phyloP scores from a whole-genome alignment of 1,140 invertebrate genomes.

The Aethina tumida region DNA sequence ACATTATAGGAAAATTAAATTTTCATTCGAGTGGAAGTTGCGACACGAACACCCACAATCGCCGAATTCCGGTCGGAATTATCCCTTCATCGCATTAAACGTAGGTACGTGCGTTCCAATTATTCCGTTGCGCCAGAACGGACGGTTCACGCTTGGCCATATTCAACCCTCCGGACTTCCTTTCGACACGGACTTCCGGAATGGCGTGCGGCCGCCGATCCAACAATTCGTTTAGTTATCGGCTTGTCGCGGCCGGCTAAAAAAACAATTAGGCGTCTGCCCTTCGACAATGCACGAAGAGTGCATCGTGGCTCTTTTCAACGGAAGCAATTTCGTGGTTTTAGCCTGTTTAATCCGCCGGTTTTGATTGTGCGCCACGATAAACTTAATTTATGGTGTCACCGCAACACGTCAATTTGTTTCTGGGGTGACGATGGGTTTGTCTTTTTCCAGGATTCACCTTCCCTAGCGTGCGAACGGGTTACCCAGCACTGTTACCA shows the following conservation, averaged over 20 bases:
- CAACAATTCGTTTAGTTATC: slow-evolving; percentile 21
- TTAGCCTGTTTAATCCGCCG: background rate
- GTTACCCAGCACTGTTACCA: slow-evolving; percentile 57
- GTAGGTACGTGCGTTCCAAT: no score
- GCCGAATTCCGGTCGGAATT: no score
- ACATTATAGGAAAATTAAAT: no score
- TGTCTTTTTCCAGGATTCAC: slow-evolving; percentile 47
- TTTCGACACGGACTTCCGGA: slow-evolving; percentile 18
- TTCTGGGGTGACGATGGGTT: slow-evolving; percentile 5
- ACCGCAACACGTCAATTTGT: no score
- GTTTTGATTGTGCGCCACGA: no score
- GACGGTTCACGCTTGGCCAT: no score
- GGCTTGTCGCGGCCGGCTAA: slow-evolving; percentile 6
- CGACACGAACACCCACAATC: no score
- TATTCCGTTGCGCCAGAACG: no score
- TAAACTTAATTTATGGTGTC: no score
- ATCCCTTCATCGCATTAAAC: no score
- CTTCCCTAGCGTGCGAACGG: slow-evolving; percentile 53
- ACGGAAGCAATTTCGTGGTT: background rate
- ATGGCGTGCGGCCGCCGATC: slow-evolving; percentile 18
- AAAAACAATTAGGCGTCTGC: background rate
- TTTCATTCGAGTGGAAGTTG: no score
- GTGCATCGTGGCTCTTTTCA: background rate
- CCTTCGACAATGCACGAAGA: background rate
- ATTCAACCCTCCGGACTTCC: slow-evolving; percentile 24